Evolutionary conservation across 2,113 vertebrate species (phyloP), one percentile per base, ranked within the genome.

Genomic region (Etia nguti): DNA sequence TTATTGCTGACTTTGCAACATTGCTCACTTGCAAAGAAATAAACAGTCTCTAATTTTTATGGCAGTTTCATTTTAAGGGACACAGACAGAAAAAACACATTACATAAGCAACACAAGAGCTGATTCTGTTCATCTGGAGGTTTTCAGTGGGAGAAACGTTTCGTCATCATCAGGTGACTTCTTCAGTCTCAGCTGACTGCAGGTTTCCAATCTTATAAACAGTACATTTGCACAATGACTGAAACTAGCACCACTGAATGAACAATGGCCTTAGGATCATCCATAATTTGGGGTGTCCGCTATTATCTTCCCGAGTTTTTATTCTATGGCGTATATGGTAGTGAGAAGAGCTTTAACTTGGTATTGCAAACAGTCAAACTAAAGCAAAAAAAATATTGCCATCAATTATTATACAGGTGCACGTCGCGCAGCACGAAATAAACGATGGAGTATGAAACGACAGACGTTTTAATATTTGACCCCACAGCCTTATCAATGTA

Each of bases 181-280:
- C 59, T 62, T 62, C 59, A 36, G 59, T 20, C 1, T 62, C 31
- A 36, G 59, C 59, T 65, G 31, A n/a, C 59, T 36, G 31, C 59
- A 62, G 59, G 59, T 36, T 36, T 62, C n/a, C 31, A 2, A 4
- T 31, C 10, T 65, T 0, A 65, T 0, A 36, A 65, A 65, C 60
- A 0, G 60, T 1, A n/a, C 0, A 7, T 12, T 2, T 65, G 18
- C 60, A 65, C 31, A 5, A 10, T n/a, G 60, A 0, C 60, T 65
- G 60, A 65, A 0, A 36, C 31, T 0, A 36, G 60, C 60, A 60
- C 10, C 60, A 12, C 4, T 8, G 31, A 65, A 4, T 7, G 31
- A 12, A 36, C 31, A 12, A 6, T 36, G 31, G 59, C 18, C 18
- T 65, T n/a, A n/a, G 0, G 31, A n/a, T n/a, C 31, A 3, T 12